Percentiles rank a stretch among this genome's conserved stretches.
Conservation (phyloP, 2,888 invertebrate genomes). For the Diogma glabrata region DNA sequence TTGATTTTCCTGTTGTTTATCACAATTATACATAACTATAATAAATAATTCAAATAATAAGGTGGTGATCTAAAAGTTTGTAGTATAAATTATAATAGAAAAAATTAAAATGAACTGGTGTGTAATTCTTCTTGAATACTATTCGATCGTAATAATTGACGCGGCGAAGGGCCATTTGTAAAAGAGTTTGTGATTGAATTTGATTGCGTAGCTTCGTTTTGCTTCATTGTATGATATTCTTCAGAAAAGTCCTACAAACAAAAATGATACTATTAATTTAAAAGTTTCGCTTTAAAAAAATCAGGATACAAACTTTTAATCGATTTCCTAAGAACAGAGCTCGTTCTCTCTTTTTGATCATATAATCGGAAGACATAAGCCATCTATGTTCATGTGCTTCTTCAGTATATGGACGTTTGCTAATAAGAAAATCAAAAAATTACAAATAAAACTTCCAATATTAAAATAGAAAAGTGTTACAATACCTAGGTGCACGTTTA, state of each 20-base stretch:
- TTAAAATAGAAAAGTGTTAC: slow-evolving; percentile 17
- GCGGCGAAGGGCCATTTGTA: slow-evolving; percentile 42
- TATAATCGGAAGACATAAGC: slow-evolving; percentile 83
- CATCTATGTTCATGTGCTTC: slow-evolving; percentile 95
- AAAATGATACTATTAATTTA: slow-evolving; percentile 4
- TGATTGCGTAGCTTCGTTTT: slow-evolving; percentile 46
- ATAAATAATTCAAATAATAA: too few relatives aligned
- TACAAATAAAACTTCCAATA: too few relatives aligned
- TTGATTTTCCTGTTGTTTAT: too few relatives aligned
- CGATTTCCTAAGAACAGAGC: slow-evolving; percentile 75
- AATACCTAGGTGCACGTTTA: slow-evolving; percentile 83
- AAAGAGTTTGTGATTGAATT: slow-evolving; percentile 46
- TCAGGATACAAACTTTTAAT: slow-evolving; percentile 48
- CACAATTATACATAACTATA: too few relatives aligned
- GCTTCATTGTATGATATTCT: slow-evolving; percentile 62
- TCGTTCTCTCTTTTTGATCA: slow-evolving; percentile 84
- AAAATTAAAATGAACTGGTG: slow-evolving; percentile 34
- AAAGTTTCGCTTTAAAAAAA: background rate
- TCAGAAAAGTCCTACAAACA: slow-evolving; percentile 58
- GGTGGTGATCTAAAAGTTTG: too few relatives aligned
- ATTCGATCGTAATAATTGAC: slow-evolving; percentile 59
- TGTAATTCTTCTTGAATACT: slow-evolving; percentile 77
- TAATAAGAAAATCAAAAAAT: slow-evolving; percentile 33
- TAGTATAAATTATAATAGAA: too few relatives aligned
- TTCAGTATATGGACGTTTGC: slow-evolving; percentile 87